Evolutionary conservation across 2,113 vertebrate species (phyloP).

Genomic region (Chaenogobius annularis): DNA sequence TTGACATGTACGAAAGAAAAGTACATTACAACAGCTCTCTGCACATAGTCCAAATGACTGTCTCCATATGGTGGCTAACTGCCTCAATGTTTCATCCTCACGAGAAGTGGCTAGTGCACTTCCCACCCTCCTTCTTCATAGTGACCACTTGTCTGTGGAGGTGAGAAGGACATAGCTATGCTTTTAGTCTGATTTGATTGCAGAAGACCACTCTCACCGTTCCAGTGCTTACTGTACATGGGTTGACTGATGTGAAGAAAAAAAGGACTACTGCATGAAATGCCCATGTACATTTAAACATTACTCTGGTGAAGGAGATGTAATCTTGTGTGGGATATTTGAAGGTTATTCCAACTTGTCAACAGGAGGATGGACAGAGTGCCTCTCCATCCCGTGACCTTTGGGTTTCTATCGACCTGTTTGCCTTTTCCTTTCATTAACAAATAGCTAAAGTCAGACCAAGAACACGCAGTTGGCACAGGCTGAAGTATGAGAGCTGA

Average conservation of each 20-base stretch:
- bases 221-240: constrained; percentile 34
- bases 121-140: constrained; percentile 20
- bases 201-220: constrained; percentile 35
- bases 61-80: constrained; percentile 13
- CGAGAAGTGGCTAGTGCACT: background rate
- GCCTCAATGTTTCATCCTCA: constrained; percentile 20
- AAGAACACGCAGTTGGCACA: constrained; percentile 6
- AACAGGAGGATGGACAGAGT: constrained; percentile 7
- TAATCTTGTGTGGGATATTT: constrained; percentile 28
- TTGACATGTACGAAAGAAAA: constrained; percentile 2
- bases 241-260: constrained; percentile 14
- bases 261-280: constrained; percentile 41
- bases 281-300: constrained; percentile 42
- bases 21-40: constrained; percentile 14
- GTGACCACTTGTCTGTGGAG: constrained; percentile 47
- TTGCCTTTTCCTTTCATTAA: constrained; percentile 50
- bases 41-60: constrained; percentile 17
- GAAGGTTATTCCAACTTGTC: constrained; percentile 48
- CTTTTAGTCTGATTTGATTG: constrained; percentile 52
- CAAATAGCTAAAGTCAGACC: constrained; percentile 29
- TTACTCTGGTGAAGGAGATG: constrained; percentile 5
- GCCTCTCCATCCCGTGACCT: constrained; percentile 37
- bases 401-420: constrained; percentile 44
- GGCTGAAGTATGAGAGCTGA: constrained; percentile 49
- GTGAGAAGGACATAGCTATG: constrained; percentile 49